These are phyloP conservation scores for Notolabrus celidotus DNA, from an alignment of 2,797 vertebrate species.

Conservation along the genomic window DNA sequence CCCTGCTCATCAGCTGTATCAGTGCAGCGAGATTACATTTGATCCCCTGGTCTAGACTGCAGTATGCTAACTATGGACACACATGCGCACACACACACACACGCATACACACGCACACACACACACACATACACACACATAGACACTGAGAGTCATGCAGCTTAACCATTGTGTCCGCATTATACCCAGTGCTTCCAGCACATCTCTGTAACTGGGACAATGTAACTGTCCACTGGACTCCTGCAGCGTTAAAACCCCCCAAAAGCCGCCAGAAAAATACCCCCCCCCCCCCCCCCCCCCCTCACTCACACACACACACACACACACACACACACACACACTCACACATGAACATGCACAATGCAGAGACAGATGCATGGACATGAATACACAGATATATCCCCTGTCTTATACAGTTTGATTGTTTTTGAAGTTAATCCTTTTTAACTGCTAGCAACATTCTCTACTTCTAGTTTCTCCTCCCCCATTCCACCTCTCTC, in stretches of 20 bases:
- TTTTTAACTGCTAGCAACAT: constrained; percentile 42
- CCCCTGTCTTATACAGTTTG: constrained; percentile 59
- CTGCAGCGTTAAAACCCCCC: constrained; percentile 26
- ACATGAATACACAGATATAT: constrained; percentile 27
- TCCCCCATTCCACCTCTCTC: background rate
- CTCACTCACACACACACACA: constrained; percentile 26
- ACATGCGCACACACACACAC: constrained; percentile 35
- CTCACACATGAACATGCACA: constrained; percentile 7
- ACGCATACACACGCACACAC: constrained; percentile 42
- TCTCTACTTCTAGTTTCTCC: constrained; percentile 11
- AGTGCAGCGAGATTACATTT: constrained; percentile 75
- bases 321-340: constrained; percentile 25
- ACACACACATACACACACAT: constrained; percentile 46
- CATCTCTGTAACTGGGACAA: constrained; percentile 68
- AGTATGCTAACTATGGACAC: constrained; percentile 60
- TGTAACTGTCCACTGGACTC: constrained; percentile 57
- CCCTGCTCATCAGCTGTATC: constrained; percentile 74
- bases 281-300: no score
- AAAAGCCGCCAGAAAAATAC: constrained; percentile 20
- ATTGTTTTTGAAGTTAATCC: constrained; percentile 80
- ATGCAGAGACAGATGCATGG: constrained; percentile 32
- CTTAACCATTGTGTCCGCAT: constrained; percentile 64
- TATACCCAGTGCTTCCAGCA: constrained; percentile 60
- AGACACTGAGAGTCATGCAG: constrained; percentile 23
- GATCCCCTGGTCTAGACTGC: constrained; percentile 80